phyloP scores from a whole-genome alignment of 2,888 invertebrate species.

The Teinopalpus imperialis region DNA sequence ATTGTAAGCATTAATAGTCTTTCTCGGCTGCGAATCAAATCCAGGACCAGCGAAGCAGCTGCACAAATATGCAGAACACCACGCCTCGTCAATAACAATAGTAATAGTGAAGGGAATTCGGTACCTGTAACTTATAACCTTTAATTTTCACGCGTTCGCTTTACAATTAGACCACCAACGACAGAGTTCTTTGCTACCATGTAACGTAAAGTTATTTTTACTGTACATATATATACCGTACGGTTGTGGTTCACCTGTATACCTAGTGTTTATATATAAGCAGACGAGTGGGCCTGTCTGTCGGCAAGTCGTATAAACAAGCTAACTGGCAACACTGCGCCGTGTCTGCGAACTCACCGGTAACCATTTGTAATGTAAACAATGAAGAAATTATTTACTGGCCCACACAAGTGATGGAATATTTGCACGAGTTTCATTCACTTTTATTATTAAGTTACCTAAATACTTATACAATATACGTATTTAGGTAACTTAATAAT shows the following conservation, averaged over 20 bases:
- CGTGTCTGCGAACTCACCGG: not conserved
- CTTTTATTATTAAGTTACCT: slow-evolving; percentile 1
- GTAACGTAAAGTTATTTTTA: slow-evolving; percentile 10
- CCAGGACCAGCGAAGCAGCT: too few species aligned
- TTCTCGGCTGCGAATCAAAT: too few species aligned
- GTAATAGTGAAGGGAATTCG: too few species aligned
- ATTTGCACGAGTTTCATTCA: slow-evolving; percentile 5
- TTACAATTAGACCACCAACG: slow-evolving; percentile 1
- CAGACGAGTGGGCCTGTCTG: slow-evolving; percentile 10
- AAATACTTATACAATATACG: too few species aligned
- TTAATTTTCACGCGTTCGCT: too few species aligned
- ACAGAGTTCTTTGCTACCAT: not conserved
- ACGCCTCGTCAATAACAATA: too few species aligned
- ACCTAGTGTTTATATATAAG: slow-evolving; percentile 11
- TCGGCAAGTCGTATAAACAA: slow-evolving; percentile 13
- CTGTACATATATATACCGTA: slow-evolving; percentile 13
- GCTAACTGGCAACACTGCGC: slow-evolving; percentile 8
- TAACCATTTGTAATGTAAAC: slow-evolving; percentile 11
- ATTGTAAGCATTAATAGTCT: too few species aligned
- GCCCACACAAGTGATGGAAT: slow-evolving; percentile 6
- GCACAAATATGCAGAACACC: too few species aligned
- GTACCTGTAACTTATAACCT: too few species aligned
- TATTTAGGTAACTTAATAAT: too few species aligned
- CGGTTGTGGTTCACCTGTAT: slow-evolving; percentile 9
- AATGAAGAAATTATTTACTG: slow-evolving; percentile 12